Evolutionary conservation across 2,797 vertebrate genomes (phyloP).

Genomic region (Acrossocheilus wenchowensis): DNA sequence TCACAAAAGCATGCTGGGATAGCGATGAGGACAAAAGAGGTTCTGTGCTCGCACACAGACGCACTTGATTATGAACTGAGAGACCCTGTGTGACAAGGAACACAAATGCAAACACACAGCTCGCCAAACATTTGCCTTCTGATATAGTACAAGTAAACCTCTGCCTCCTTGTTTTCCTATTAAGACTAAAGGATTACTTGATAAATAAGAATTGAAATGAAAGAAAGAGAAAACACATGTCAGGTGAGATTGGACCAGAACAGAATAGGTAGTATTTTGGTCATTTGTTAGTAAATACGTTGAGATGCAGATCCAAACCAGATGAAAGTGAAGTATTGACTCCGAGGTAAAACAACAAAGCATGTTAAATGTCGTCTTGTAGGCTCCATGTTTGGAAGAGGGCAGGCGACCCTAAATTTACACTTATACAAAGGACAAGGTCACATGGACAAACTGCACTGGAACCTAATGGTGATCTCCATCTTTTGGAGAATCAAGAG

Average conservation of each 20-base stretch:
- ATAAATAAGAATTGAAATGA: background rate
- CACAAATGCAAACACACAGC: constrained; percentile 25
- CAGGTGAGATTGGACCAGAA: background rate
- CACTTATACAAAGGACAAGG: background rate
- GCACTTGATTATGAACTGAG: constrained; percentile 30
- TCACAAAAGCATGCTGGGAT: constrained; percentile 49
- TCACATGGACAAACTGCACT: background rate
- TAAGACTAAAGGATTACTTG: background rate
- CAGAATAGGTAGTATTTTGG: background rate
- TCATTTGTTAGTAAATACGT: background rate
- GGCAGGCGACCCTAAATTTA: background rate
- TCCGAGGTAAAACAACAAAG: background rate
- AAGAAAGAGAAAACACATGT: background rate
- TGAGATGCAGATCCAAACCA: background rate
- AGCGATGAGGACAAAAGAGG: constrained; percentile 48
- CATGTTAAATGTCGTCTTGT: background rate
- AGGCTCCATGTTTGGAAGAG: background rate
- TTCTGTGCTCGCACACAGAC: constrained; percentile 51
- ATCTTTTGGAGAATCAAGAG: background rate
- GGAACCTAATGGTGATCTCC: background rate
- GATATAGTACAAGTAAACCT: constrained; percentile 12
- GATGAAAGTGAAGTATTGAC: background rate
- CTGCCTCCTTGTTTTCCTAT: background rate
- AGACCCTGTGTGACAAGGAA: constrained; percentile 28
- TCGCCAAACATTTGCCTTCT: constrained; percentile 36